These are phyloP conservation scores for Koerneria pararmatus DNA, from an alignment of 2,888 invertebrate genomes.

Conservation along the genomic window DNA sequence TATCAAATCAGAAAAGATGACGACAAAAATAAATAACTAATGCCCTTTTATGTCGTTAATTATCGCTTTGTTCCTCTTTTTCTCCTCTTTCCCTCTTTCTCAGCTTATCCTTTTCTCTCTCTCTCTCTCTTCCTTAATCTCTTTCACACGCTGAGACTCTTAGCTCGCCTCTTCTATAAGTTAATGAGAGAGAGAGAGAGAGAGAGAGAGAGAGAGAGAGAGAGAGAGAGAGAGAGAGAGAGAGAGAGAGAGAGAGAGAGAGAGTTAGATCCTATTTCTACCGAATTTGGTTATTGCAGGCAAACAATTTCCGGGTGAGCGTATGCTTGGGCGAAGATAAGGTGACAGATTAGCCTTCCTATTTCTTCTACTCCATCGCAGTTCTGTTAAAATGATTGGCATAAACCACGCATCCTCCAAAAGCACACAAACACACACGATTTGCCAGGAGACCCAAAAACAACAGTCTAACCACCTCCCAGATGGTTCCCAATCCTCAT, in stretches of 20 bases:
- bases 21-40: no score
- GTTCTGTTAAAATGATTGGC: no score
- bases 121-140: background rate
- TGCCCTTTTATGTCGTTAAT: no score
- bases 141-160: background rate
- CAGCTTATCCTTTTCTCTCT: conserved; percentile 1
- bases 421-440: background rate
- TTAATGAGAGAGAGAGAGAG: background rate
- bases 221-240: background rate
- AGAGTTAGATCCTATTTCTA: no score
- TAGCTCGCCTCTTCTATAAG: background rate
- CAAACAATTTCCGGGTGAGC: no score
- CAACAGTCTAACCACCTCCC: background rate
- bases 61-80: no score
- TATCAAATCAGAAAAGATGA: no score
- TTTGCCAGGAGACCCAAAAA: background rate
- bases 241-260: conserved; percentile 2
- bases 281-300: no score
- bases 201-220: background rate
- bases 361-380: no score
- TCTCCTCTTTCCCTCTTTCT: background rate
- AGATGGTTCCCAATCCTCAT: background rate
- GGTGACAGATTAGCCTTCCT: no score
- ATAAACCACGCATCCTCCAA: no score
- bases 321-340: no score